Conservation (phyloP, 2,888 invertebrate species). For the Sinhomidia bicolor region DNA sequence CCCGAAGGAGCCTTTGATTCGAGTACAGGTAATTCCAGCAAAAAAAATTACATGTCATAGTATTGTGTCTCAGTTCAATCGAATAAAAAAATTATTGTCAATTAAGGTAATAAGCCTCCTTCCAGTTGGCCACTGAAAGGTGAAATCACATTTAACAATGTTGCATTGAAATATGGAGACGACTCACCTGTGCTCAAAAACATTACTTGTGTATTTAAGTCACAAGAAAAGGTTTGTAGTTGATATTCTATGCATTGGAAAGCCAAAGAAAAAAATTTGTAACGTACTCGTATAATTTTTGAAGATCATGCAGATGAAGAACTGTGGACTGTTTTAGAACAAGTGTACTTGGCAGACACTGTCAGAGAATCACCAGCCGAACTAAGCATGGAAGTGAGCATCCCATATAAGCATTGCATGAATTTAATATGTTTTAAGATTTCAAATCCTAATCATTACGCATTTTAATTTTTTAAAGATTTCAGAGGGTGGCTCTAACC, state of each 20-base stretch:
- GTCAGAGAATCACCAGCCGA: slow-evolving; percentile 71
- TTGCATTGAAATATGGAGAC: slow-evolving; percentile 71
- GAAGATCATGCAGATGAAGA: slow-evolving; percentile 64
- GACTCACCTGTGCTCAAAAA: slow-evolving; percentile 81
- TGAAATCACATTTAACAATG: slow-evolving; percentile 70
- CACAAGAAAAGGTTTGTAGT: slow-evolving; percentile 82
- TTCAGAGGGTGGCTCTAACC: slow-evolving; percentile 81
- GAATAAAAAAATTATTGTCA: background rate
- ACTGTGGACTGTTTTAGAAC: slow-evolving; percentile 74
- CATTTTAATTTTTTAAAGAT: slow-evolving; percentile 69
- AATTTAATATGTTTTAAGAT: no score
- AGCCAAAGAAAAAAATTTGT: background rate
- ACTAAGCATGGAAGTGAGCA: slow-evolving; percentile 50
- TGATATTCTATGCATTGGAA: background rate
- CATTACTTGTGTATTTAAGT: slow-evolving; percentile 82
- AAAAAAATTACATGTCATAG: background rate
- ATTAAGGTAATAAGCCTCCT: slow-evolving; percentile 71
- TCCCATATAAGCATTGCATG: no score
- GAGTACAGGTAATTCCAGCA: slow-evolving; percentile 48
- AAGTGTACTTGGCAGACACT: slow-evolving; percentile 72
- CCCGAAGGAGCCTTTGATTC: no score
- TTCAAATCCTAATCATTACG: no score
- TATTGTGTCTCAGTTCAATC: no score
- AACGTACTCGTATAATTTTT: background rate
- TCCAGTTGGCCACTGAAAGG: slow-evolving; percentile 75